These are phyloP conservation scores for Chaetura pelagica DNA, from an alignment of 2,113 vertebrate genomes.

Conservation along the genomic window DNA sequence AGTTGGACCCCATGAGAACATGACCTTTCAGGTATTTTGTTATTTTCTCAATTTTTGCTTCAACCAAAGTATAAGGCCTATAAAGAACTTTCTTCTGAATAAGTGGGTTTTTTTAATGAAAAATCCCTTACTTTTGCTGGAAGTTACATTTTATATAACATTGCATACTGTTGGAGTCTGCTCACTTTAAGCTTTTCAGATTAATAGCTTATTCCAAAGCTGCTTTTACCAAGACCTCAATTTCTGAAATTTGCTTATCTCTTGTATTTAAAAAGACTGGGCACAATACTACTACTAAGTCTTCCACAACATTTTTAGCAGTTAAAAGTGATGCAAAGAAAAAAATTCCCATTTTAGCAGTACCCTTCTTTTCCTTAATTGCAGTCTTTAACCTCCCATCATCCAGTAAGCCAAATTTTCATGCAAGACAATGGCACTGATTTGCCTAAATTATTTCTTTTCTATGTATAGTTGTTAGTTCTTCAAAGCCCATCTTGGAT, in stretches of 20 bases:
- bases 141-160: conserved; percentile 7
- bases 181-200: conserved; percentile 8
- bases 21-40: background rate
- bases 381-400: background rate
- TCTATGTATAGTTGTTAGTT: background rate
- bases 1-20: background rate
- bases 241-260: conserved; percentile 50
- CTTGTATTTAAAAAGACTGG: background rate
- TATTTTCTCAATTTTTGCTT: background rate
- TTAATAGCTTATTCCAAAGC: conserved; percentile 38
- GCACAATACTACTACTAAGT: background rate
- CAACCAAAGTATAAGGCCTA: background rate
- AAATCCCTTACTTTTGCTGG: background rate
- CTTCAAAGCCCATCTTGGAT: conserved; percentile 17
- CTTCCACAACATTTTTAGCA: background rate
- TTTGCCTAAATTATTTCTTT: conserved; percentile 26
- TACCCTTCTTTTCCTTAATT: conserved; percentile 4
- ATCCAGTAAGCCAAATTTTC: background rate
- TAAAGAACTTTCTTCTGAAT: background rate
- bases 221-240: conserved; percentile 44
- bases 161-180: background rate
- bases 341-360: background rate
- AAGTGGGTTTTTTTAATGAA: background rate
- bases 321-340: conserved; percentile 2
- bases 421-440: conserved; percentile 2